Percentiles rank a stretch among this genome's conserved stretches.
Conservation (phyloP, 2,113 vertebrate species). For the Semnornis frantzii region DNA sequence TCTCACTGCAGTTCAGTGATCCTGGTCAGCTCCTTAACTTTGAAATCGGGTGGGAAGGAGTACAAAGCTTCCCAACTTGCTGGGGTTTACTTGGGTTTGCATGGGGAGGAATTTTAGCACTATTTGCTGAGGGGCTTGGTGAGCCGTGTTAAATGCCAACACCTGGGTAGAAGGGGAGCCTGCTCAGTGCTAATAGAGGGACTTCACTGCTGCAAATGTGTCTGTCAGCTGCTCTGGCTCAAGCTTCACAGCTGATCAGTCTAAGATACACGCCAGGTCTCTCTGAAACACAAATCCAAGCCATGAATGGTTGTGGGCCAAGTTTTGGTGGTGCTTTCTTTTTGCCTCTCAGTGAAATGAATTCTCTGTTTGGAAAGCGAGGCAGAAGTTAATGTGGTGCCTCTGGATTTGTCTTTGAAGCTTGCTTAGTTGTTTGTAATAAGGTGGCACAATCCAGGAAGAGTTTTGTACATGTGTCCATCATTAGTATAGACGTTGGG, state of each 20-base stretch:
- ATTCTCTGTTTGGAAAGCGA: background rate
- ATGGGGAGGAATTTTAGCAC: background rate
- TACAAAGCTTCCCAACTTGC: background rate
- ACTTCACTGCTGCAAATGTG: background rate
- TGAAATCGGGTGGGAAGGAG: background rate
- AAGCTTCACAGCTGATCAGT: background rate
- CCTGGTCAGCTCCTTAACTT: background rate
- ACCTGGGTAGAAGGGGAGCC: background rate
- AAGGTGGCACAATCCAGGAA: background rate
- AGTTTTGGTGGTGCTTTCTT: background rate
- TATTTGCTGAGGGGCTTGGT: accelerated
- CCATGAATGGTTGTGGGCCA: background rate
- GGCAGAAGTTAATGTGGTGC: background rate
- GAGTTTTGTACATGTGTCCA: background rate
- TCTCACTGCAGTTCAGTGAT: accelerated
- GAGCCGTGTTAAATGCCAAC: background rate
- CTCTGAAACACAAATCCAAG: background rate
- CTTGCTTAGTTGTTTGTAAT: background rate
- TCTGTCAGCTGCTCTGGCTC: background rate
- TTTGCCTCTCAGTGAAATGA: background rate
- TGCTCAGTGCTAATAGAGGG: background rate
- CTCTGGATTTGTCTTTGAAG: background rate
- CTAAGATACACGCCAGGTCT: background rate
- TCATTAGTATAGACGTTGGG: background rate
- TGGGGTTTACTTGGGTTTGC: background rate